Evolutionary conservation across 2,113 vertebrate species (phyloP).

Genomic region (Daubentonia madagascariensis): DNA sequence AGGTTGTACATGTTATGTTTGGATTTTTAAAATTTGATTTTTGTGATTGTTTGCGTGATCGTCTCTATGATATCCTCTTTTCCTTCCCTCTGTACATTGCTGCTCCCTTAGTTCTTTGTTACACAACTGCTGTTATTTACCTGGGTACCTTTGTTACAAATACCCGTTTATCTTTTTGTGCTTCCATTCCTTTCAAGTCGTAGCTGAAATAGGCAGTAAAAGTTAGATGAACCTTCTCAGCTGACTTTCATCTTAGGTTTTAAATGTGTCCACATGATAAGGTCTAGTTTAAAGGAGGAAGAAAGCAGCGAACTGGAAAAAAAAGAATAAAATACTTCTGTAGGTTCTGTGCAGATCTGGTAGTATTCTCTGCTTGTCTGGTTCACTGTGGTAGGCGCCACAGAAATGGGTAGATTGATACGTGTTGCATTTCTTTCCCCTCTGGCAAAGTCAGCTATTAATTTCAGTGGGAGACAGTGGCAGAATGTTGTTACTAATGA

Average conservation of each 20-base stretch:
- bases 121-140: not conserved
- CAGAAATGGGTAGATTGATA: constrained; percentile 57
- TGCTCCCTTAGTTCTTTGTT: not conserved
- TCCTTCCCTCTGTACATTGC: not conserved
- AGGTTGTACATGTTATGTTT: not conserved
- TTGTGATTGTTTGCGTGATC: not conserved
- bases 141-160: not conserved
- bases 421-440: constrained; percentile 43
- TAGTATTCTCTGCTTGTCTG: constrained; percentile 49
- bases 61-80: not conserved
- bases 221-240: not conserved
- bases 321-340: not conserved
- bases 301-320: not conserved
- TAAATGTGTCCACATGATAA: not conserved
- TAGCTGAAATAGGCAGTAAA: not conserved
- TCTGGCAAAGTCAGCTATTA: constrained; percentile 65
- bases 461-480: constrained; percentile 62
- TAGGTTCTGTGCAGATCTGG: not conserved
- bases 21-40: not conserved
- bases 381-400: constrained; percentile 31
- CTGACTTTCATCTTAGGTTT: constrained; percentile 12
- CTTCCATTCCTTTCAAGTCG: not conserved
- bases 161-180: not conserved
- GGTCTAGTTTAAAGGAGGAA: not conserved
- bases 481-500: constrained; percentile 70